Percentiles rank a stretch among this genome's conserved stretches.
These are phyloP conservation scores for Pterostichus madidus DNA, from an alignment of 2,888 invertebrate genomes.

Conservation along the genomic window DNA sequence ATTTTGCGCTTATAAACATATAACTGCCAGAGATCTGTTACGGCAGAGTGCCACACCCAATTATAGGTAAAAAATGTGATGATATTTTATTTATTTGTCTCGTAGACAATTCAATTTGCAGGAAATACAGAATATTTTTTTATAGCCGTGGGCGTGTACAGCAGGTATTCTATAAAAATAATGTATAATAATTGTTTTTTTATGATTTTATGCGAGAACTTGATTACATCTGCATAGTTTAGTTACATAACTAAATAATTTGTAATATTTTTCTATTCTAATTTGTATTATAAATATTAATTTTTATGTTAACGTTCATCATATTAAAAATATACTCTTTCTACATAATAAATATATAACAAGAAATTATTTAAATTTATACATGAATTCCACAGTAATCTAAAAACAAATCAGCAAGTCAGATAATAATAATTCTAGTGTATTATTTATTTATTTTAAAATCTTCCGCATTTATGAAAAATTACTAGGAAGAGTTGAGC, in stretches of 20 bases:
- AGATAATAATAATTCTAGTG: constrained; percentile 16
- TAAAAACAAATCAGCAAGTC: neutral
- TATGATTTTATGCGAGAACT: no score
- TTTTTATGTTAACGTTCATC: constrained; percentile 12
- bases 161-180: no score
- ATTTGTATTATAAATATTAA: constrained; percentile 35
- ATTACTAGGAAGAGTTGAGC: neutral
- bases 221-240: no score
- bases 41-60: no score
- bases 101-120: no score
- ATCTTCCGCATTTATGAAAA: constrained; percentile 38
- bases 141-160: no score
- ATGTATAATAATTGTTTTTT: no score
- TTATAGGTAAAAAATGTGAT: no score
- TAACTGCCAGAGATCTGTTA: no score
- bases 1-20: no score
- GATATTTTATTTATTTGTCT: no score
- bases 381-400: constrained; percentile 21
- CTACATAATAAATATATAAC: neutral
- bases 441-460: constrained; percentile 35
- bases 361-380: constrained; percentile 40
- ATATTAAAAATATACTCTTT: constrained; percentile 11
- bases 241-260: neutral
- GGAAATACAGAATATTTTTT: no score
- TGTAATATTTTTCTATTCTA: neutral